These are phyloP conservation scores for Lacerta viridis DNA, from an alignment of 2,797 vertebrate genomes.

Conservation along the genomic window DNA sequence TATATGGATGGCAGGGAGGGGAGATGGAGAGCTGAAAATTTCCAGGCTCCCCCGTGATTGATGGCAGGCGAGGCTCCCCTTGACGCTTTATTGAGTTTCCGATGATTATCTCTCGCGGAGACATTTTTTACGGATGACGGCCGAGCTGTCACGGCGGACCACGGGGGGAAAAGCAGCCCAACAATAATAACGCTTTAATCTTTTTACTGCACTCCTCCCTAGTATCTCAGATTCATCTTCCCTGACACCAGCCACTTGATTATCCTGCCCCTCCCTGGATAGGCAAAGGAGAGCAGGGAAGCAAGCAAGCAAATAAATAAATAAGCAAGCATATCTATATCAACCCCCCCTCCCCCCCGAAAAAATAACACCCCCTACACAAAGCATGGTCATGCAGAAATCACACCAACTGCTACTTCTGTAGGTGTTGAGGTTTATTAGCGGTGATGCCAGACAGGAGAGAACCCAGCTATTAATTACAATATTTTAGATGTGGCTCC, in stretches of 20 bases:
- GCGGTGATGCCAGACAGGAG: constrained; percentile 73
- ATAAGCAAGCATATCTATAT: constrained; percentile 78
- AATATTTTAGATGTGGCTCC: constrained; percentile 61
- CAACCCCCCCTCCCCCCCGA: neutral
- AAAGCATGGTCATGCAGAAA: constrained; percentile 27
- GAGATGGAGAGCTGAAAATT: constrained; percentile 90
- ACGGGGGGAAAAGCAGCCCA: constrained; percentile 80
- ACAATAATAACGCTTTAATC: constrained; percentile 89
- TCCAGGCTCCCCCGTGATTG: constrained; percentile 96
- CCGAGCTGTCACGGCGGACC: constrained; percentile 87
- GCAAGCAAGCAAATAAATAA: constrained; percentile 81
- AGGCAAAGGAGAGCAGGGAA: constrained; percentile 80
- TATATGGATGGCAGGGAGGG: constrained; percentile 97
- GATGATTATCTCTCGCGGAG: constrained; percentile 97
- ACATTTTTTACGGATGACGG: constrained; percentile 93
- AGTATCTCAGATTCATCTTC: constrained; percentile 89
- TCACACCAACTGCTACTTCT: constrained; percentile 75
- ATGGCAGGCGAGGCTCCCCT: constrained; percentile 88
- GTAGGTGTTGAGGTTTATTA: constrained; percentile 80
- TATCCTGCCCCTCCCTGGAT: constrained; percentile 84
- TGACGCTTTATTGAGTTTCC: constrained; percentile 99
- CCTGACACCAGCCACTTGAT: constrained; percentile 86
- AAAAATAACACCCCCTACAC: constrained; percentile 25
- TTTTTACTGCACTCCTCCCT: constrained; percentile 87
- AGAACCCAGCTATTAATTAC: constrained; percentile 61